Percentiles rank a stretch among this genome's conserved stretches.
Conservation (phyloP, 2,888 invertebrate genomes). For the Drosophila pegasa region DNA sequence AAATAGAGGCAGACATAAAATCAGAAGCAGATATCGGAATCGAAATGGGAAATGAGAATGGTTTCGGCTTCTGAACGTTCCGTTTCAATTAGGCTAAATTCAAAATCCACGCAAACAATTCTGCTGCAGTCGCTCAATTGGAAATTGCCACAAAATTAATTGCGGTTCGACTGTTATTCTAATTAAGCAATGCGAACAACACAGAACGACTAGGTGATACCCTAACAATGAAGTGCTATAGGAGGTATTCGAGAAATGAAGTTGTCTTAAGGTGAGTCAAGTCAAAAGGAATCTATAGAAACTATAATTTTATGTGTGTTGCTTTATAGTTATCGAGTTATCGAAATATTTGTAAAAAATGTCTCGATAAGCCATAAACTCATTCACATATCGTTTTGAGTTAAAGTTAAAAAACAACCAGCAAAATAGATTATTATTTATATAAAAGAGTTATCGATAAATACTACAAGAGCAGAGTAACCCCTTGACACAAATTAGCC, state of each 20-base stretch:
- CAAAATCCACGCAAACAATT: slow-evolving; percentile 39
- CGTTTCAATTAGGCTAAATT: slow-evolving; percentile 63
- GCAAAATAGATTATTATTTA: not conserved
- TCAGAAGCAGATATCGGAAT: slow-evolving; percentile 9
- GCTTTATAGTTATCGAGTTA: too few relatives aligned
- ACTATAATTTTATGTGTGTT: too few relatives aligned
- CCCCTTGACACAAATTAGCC: not conserved
- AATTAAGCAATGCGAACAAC: slow-evolving; percentile 26
- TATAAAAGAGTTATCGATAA: not conserved
- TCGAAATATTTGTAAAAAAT: too few relatives aligned
- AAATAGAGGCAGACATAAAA: not conserved
- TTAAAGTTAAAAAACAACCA: not conserved
- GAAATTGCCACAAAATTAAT: slow-evolving; percentile 62
- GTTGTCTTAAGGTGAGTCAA: too few relatives aligned
- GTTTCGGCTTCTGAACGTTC: slow-evolving; percentile 47
- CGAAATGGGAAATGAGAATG: slow-evolving; percentile 18
- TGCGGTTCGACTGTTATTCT: slow-evolving; percentile 35
- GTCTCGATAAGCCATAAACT: too few relatives aligned
- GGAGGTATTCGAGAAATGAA: not conserved
- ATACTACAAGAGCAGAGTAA: too few relatives aligned
- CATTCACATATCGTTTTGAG: not conserved
- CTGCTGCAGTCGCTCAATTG: slow-evolving; percentile 29
- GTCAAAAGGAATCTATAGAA: too few relatives aligned
- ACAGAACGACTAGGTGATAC: not conserved
- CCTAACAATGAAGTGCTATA: not conserved